Base-by-base conservation (phyloP, 1,140 invertebrate species). In the Drosophila parabipectinata region DNA sequence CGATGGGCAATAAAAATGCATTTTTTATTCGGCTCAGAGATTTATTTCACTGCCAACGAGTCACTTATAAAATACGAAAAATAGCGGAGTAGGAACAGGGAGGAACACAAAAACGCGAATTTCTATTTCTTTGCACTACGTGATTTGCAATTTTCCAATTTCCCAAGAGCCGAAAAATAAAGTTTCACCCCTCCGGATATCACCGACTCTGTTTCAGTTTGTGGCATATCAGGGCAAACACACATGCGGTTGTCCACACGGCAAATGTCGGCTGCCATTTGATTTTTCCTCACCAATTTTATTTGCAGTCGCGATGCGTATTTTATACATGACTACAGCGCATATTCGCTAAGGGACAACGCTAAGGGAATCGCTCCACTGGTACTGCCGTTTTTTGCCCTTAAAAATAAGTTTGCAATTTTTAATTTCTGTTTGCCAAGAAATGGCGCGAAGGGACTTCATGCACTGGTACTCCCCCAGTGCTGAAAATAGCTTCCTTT, bases 131-230 rank as follows among this genome's bases (percentile, higher is more conserved):
- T 72, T 71, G 63, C 75, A 57, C 71, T 82, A 87, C 82, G 82
- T 87, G 82, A 87, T 87, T 88, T 88, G 69, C 78, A 69, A 85
- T 79, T 88, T 88, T 87, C 77, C 79, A 85, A 88, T 88, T 82
- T 88, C 79, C 68, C 57, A 57, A 82, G 51, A 60, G 56, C 58
- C 64, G 28, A 78, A 85, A 69, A 85, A 82, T 82, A 78, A 72
- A 85, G 69, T 88, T 78, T 37, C 50, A 48, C 57, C 50, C 45
- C 52, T 32, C 51, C 44, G 15, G 44, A 47, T 21, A 18, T 32
- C 44, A 15, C 51, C 28, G 30, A 55, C 53, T 37, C 68, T 62
- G 47, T 66, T 75, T 56, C 62, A 69, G 41, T 50, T 69, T 77
- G 55, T 76, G 59, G 57, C 61, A 75, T 56, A 64, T 69, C 66